Conservation (phyloP, 2,888 invertebrate genomes). For the Terebella lapidaria region DNA sequence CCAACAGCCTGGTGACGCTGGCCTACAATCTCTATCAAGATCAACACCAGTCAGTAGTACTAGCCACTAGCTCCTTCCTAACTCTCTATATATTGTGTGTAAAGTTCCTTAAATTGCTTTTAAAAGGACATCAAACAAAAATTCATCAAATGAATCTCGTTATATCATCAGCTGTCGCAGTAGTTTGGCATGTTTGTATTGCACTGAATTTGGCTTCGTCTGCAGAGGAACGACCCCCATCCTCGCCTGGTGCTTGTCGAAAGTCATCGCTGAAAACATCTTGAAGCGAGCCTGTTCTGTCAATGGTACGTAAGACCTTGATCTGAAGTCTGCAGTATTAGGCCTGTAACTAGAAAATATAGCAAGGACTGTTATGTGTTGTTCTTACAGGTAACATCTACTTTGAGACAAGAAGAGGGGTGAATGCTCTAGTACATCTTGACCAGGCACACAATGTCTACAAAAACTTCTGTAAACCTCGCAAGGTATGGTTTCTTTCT, state of each 20-base stretch:
- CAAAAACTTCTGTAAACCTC: conserved; percentile 34
- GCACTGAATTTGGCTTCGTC: too few relatives aligned
- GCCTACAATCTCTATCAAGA: conserved; percentile 30
- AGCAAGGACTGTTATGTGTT: too few relatives aligned
- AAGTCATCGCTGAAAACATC: conserved; percentile 45
- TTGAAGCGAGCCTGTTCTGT: conserved; percentile 46
- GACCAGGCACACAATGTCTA: conserved; percentile 48
- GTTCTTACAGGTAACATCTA: conserved; percentile 43
- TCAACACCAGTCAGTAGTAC: not conserved
- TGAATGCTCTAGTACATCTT: conserved; percentile 46
- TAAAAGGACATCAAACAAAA: too few relatives aligned
- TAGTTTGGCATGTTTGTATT: too few relatives aligned
- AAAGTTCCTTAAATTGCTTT: too few relatives aligned
- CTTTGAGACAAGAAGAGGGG: conserved; percentile 40
- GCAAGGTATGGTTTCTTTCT: conserved; percentile 37
- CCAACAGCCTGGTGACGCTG: conserved; percentile 46
- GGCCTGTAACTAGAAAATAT: too few relatives aligned
- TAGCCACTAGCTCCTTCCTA: too few relatives aligned
- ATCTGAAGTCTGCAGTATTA: too few relatives aligned
- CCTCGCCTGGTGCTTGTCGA: conserved; percentile 45
- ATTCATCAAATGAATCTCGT: too few relatives aligned
- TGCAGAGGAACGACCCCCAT: conserved; percentile 22
- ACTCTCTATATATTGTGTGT: too few relatives aligned
- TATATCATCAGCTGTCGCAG: too few relatives aligned
- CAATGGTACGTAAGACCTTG: conserved; percentile 31